Base-by-base conservation (phyloP, 2,113 vertebrate genomes). In the Anas platyrhynchos region DNA sequence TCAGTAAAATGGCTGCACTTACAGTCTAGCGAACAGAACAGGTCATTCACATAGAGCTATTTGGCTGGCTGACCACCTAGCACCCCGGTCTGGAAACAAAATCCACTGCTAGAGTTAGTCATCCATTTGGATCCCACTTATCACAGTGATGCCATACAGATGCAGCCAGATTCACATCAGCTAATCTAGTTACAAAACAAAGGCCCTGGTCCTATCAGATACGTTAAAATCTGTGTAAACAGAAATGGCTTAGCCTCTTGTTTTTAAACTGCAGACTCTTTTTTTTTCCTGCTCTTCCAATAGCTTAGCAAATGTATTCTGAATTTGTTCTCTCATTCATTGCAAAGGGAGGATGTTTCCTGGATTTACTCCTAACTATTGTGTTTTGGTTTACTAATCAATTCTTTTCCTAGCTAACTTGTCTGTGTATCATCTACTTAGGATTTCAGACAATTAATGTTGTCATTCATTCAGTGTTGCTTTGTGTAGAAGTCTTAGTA, bases 151-250 rank as follows among this genome's bases (percentile, higher is more conserved):
- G 80, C 69, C 80, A 61, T 77, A 65, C 73, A 95, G 88, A 91
- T 61, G 67, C 86, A 92, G 77, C 22, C 91, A 91, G 66, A 91
- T 72, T 71, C 83, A 87, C 89, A 91, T 86, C 92, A 86, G 73
- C 76, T 92, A 92, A 93, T 88, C 79, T 59, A 44, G 59, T 93
- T 94, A 94, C 59, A 88, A 90, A 95, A 74, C 76, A 86, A 86
- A 94, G 92, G 72, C 73, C 36, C n/a, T 50, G 41, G 12, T 77
- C 83, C 86, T 63, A 81, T 59, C 72, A 95, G 76, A 83, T 63
- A 71, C 6, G 36, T 77, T 74, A 74, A 94, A 90, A 88, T 61
- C 80, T 43, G 27, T 71, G 36, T 56, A 88, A 88, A 93, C 3
- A 93, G 55, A 81, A 94, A 83, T 63, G 68, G 59, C 27, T 88